Conservation (phyloP, 1,140 invertebrate genomes). For the Rhyzopertha dominica region DNA sequence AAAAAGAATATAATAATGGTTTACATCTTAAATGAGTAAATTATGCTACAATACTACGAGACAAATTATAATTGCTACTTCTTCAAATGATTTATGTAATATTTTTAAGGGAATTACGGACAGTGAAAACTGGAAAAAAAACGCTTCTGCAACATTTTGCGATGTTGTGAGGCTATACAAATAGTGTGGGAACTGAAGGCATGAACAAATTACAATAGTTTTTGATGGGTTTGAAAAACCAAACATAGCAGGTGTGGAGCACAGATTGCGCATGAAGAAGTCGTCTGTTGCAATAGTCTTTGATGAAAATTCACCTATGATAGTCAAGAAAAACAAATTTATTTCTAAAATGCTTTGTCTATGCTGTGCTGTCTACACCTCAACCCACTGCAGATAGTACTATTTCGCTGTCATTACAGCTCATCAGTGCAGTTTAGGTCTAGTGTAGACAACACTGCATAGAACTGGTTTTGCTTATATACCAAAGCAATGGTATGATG, state of each 20-base stretch:
- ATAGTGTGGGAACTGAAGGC: not conserved
- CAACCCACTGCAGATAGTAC: too few relatives aligned
- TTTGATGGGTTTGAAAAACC: slow-evolving; percentile 5
- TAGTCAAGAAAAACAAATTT: slow-evolving; percentile 1
- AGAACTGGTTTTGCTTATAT: too few relatives aligned
- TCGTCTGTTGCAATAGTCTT: slow-evolving; percentile 1
- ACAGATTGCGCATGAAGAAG: slow-evolving; percentile 5
- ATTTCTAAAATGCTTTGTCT: too few relatives aligned
- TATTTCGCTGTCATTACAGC: too few relatives aligned
- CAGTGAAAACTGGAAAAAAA: slow-evolving; percentile 1
- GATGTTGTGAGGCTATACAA: not conserved
- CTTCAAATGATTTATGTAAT: slow-evolving; percentile 1
- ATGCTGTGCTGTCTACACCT: too few relatives aligned
- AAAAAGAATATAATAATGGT: too few relatives aligned
- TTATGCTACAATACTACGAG: too few relatives aligned
- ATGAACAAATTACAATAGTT: slow-evolving; percentile 2
- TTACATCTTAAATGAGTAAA: too few relatives aligned
- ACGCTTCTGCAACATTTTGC: not conserved
- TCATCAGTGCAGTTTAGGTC: too few relatives aligned
- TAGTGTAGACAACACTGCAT: too few relatives aligned
- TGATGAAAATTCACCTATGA: slow-evolving; percentile 2
- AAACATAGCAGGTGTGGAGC: not conserved
- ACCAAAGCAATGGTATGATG: too few relatives aligned
- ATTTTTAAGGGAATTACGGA: not conserved
- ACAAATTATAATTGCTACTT: too few relatives aligned